Percentiles rank a stretch among this genome's conserved stretches.
Evolutionary conservation across 2,888 invertebrate species (phyloP).

Genomic region (Plemyria rubiginata): DNA sequence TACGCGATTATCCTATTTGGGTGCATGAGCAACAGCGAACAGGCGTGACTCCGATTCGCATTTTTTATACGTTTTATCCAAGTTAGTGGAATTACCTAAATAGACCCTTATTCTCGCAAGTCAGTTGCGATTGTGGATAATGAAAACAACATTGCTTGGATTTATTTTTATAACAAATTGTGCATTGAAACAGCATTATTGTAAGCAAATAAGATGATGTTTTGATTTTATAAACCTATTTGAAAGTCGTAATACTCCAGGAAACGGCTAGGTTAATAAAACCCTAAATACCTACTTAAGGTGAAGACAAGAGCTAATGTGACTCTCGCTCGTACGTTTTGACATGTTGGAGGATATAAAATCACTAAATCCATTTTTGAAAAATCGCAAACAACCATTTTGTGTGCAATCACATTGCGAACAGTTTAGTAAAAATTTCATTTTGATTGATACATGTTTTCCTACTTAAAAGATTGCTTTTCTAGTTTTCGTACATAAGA

Average conservation of each 20-base stretch:
- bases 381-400: no score
- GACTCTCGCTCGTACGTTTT: no score
- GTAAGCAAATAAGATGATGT: neutral
- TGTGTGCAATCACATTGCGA: no score
- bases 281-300: no score
- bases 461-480: no score
- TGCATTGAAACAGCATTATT: conserved; percentile 7
- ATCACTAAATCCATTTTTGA: no score
- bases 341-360: no score
- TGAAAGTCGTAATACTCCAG: neutral
- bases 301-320: no score
- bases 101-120: conserved; percentile 32
- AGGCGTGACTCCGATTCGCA: conserved; percentile 69
- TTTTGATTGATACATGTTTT: no score
- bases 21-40: conserved; percentile 67
- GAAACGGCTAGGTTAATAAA: neutral
- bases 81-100: conserved; percentile 57
- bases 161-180: conserved; percentile 22
- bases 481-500: no score
- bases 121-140: conserved; percentile 28
- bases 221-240: conserved; percentile 4
- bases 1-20: conserved; percentile 78
- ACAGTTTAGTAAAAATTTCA: no score
- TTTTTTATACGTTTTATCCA: conserved; percentile 64
- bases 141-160: conserved; percentile 26